Conservation (phyloP, 2,113 vertebrate species). For the Thinocorus orbignyianus region DNA sequence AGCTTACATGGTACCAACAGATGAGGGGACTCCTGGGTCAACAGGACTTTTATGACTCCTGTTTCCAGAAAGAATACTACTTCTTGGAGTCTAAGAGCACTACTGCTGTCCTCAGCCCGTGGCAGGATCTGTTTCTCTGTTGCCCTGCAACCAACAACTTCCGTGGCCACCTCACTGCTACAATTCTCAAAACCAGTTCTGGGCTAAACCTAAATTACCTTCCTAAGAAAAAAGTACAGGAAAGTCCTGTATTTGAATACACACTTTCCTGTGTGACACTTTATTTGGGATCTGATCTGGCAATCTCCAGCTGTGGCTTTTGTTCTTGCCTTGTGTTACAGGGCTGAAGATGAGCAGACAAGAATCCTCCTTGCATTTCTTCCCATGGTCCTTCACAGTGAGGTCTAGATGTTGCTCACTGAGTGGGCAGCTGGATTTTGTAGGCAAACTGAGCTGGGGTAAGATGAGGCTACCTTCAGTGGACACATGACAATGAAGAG, state of each 20-base stretch:
- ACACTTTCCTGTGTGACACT: not conserved
- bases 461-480: not conserved
- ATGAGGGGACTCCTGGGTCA: not conserved
- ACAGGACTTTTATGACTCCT: not conserved
- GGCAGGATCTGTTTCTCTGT: not conserved
- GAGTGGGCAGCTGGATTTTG: not conserved
- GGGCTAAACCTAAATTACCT: not conserved
- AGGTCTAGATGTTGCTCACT: not conserved
- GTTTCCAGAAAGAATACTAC: not conserved
- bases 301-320: not conserved
- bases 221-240: not conserved
- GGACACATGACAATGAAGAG: not conserved
- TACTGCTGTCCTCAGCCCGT: not conserved
- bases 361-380: not conserved
- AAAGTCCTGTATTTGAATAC: not conserved
- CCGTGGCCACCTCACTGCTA: not conserved
- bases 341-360: not conserved
- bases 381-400: not conserved
- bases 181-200: not conserved
- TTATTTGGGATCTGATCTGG: not conserved
- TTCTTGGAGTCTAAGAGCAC: not conserved
- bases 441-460: not conserved
- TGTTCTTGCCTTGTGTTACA: not conserved
- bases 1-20: not conserved
- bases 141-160: not conserved